phyloP scores from a whole-genome alignment of 2,888 invertebrate species.

The Diplolepis rosae region DNA sequence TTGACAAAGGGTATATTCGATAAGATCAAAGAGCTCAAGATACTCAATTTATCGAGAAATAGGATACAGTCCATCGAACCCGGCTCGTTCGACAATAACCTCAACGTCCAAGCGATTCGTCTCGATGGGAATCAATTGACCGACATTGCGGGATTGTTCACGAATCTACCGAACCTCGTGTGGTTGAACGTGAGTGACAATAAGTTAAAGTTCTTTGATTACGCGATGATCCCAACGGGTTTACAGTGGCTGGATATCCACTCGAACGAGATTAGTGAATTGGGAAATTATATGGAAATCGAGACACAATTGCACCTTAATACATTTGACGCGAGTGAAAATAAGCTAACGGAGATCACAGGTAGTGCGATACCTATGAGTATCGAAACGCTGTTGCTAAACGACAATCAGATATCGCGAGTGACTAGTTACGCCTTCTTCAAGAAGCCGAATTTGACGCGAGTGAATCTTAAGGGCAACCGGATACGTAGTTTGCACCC shows the following conservation, averaged over 20 bases:
- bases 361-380: slow-evolving; percentile 89
- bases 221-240: slow-evolving; percentile 88
- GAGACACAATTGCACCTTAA: slow-evolving; percentile 86
- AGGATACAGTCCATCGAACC: slow-evolving; percentile 86
- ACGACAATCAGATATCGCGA: slow-evolving; percentile 87
- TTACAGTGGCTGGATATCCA: slow-evolving; percentile 91
- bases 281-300: slow-evolving; percentile 90
- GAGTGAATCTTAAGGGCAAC: slow-evolving; percentile 88
- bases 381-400: slow-evolving; percentile 85
- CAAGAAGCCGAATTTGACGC: slow-evolving; percentile 88
- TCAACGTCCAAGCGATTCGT: slow-evolving; percentile 86
- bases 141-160: slow-evolving; percentile 86
- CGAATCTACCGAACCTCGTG: slow-evolving; percentile 86
- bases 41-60: slow-evolving; percentile 88
- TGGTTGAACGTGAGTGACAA: slow-evolving; percentile 93
- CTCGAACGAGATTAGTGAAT: slow-evolving; percentile 86
- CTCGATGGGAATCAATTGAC: slow-evolving; percentile 88
- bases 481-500: slow-evolving; percentile 85
- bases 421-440: slow-evolving; percentile 91
- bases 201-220: slow-evolving; percentile 88
- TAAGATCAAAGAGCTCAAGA: slow-evolving; percentile 85
- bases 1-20: slow-evolving; percentile 87
- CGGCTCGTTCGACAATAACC: slow-evolving; percentile 85
- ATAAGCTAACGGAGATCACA: slow-evolving; percentile 86
- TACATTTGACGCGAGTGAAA: slow-evolving; percentile 88